phyloP scores from a whole-genome alignment of 2,113 vertebrate genomes.

The Arenaria interpres region DNA sequence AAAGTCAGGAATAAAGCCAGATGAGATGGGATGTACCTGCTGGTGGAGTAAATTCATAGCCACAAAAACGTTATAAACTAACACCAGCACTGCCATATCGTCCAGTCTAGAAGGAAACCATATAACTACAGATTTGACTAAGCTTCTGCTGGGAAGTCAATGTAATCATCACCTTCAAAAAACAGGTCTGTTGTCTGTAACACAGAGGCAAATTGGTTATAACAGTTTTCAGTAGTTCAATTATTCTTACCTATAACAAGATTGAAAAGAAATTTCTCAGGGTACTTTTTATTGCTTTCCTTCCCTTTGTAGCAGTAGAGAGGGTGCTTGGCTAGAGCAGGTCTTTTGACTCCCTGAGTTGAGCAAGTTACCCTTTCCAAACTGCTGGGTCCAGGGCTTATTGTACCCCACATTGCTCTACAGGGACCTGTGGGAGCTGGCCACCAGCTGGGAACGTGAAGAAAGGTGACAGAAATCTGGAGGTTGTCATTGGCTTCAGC shows the following conservation, averaged over 20 bases:
- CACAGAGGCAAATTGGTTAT: background rate
- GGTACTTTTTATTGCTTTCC: background rate
- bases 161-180: constrained; percentile 18
- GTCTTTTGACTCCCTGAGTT: background rate
- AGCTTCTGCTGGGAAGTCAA: constrained; percentile 22
- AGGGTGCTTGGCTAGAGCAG: background rate
- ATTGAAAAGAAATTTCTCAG: background rate
- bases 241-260: background rate
- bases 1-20: background rate
- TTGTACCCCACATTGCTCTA: background rate
- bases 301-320: background rate
- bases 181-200: background rate
- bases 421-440: background rate
- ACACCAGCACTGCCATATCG: background rate
- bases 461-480: background rate
- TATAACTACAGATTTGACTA: background rate
- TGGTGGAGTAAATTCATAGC: background rate
- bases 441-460: background rate
- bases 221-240: background rate
- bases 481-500: background rate
- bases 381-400: background rate
- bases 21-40: background rate
- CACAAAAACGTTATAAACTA: background rate
- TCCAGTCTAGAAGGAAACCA: background rate
- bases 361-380: background rate